These are phyloP conservation scores for Glaucomys volans DNA, from an alignment of 2,113 vertebrate genomes.

Conservation along the genomic window DNA sequence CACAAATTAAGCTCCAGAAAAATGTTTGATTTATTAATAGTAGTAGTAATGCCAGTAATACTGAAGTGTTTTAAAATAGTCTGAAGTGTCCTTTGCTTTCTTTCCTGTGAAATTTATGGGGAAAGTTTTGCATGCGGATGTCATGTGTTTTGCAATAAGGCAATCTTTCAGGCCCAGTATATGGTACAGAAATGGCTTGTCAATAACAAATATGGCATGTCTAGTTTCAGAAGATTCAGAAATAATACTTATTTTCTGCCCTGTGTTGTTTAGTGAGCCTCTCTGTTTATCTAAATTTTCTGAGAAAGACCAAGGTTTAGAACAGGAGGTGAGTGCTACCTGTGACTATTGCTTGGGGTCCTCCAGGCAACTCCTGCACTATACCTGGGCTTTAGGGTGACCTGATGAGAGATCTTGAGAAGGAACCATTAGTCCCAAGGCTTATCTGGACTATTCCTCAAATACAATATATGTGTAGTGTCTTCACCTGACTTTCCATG, in stretches of 20 bases:
- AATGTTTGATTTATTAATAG: background rate
- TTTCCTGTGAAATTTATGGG: background rate
- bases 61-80: background rate
- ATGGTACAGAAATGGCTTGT: background rate
- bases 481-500: background rate
- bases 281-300: background rate
- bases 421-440: background rate
- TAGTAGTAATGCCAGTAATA: too few relatives aligned
- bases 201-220: background rate
- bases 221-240: background rate
- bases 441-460: background rate
- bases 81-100: background rate
- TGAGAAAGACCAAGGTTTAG: background rate
- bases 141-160: background rate
- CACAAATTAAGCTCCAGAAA: background rate
- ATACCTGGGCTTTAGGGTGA: background rate
- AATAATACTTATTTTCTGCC: background rate
- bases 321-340: background rate
- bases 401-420: background rate
- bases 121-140: too few relatives aligned
- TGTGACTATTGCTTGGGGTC: background rate
- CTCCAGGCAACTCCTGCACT: too few relatives aligned
- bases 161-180: background rate
- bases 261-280: background rate
- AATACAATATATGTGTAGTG: background rate